Evolutionary conservation across 2,113 vertebrate genomes (phyloP), one percentile per base, ranked within the genome.

Genomic region (Thalassarche chlororhynchos): DNA sequence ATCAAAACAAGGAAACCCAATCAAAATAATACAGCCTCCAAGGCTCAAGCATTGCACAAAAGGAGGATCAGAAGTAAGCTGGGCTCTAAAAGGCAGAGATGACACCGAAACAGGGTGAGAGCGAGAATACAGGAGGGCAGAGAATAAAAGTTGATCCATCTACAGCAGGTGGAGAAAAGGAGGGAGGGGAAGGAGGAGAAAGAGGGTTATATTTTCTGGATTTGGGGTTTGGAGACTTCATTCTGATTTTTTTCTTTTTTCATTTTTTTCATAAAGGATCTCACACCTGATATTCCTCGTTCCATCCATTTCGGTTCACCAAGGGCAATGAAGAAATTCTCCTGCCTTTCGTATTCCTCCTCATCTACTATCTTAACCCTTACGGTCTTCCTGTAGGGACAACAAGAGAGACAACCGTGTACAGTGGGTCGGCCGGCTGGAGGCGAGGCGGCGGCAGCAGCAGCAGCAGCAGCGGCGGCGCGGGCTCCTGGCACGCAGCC

Each of bases 301-400:
- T 99, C 98, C 98, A 99, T 98, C 99, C 99, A 99, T 98, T 98
- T 98, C 98, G 99, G 99, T 98, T 99, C 99, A 97, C 99, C 99
- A 98, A 99, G 99, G 98, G 98, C 99, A 99, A 99, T 99, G 99
- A 99, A 99, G 99, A 99, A 99, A 99, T 99, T 99, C 99, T 99
- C 99, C 99, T 99, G 99, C 99, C 99, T 99, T 99, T 99, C 99
- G 98, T 99, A 99, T 98, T 99, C 99, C 98, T 99, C 99, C 98
- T 99, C 99, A 98, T 99, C 99, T 99, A 99, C 99, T 98, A 99
- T 98, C 98, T 99, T 99, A 99, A 99, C 99, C 98, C 99, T 99
- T 99, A 99, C 80, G 97, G 99, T 98, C 99, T 99, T 99, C 99
- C 99, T 99, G 99, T 98, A 98, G 98, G 98, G 98, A 98, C 98